Evolutionary conservation across 2,113 vertebrate species (phyloP), one percentile per base, ranked within the genome.

Genomic region (Atlantisia rogersi): DNA sequence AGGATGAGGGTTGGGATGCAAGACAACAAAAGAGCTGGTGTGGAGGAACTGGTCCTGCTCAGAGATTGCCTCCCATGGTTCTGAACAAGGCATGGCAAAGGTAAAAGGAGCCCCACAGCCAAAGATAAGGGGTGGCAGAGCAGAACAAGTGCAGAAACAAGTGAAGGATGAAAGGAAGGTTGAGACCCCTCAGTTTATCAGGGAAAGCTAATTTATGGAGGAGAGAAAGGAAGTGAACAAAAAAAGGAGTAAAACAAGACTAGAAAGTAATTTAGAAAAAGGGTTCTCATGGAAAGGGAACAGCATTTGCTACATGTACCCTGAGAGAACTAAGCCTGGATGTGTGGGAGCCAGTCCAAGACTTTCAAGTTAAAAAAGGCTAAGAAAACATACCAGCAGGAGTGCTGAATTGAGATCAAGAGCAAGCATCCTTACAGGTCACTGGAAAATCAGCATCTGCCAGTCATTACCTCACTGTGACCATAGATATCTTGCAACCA

Each of bases 351-450:
- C 56, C 87, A 46, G 78, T 95, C 94, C 93, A 96, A 94, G 75
- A 68, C 32, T 87, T 3, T 79, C 25, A 79, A 91, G 93, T 91
- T 94, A 46, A 76, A 91, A 94, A 85, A 95, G 91, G 82, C 84
- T 90, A 97, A 95, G 93, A 95, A 97, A 96, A 95, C 93, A 95
- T 50, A 96, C 21, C 94, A 95, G 81, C 93, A 94, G 78, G 87
- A 90, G 87, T 82, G 77, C 90, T 96, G 91, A 94, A 95, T 21
- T 76, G 87, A 95, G 93, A 97, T 95, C 95, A 96, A 95, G 94
- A 91, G 59, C 50, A 90, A 87, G 59, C 19, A 11, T 69, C 82
- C 92, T 91, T 85, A 90, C 92, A 95, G 95, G 84, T 95, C 94
- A 94, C 70, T 96, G 91, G 87, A 88, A 95, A 95, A 82, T 91